Evolutionary conservation across 1,140 invertebrate species (phyloP).

Genomic region (Agraylea sexmaculata): DNA sequence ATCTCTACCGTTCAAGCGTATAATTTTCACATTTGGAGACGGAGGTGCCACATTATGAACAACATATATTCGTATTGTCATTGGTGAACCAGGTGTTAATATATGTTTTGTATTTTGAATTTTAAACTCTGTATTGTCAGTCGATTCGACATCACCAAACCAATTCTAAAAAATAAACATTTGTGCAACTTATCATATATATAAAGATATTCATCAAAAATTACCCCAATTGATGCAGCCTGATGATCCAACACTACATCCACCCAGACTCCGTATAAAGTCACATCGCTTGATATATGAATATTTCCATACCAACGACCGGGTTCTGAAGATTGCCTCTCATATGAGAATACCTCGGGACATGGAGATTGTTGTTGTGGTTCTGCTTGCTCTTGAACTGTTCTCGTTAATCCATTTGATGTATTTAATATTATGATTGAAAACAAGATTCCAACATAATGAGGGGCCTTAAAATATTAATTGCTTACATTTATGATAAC

Average conservation of each 20-base stretch:
- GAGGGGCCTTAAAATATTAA: no score
- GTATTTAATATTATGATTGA: no score
- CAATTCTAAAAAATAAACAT: constrained; percentile 13
- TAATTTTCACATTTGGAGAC: constrained; percentile 7
- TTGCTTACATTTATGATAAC: no score
- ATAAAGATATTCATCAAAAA: not conserved
- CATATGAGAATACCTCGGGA: constrained; percentile 35
- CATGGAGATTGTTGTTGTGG: constrained; percentile 27
- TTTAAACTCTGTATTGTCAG: constrained; percentile 15
- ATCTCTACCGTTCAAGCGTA: constrained; percentile 17
- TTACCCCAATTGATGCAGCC: constrained; percentile 35
- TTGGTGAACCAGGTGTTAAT: constrained; percentile 1
- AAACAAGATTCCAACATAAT: no score
- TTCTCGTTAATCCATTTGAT: no score
- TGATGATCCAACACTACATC: constrained; percentile 34
- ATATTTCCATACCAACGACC: constrained; percentile 34
- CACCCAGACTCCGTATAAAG: constrained; percentile 33
- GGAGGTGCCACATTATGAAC: constrained; percentile 6
- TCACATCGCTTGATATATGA: constrained; percentile 32
- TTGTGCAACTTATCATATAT: not conserved
- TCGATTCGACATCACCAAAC: constrained; percentile 13
- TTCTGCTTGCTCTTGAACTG: no score
- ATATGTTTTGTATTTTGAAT: constrained; percentile 16
- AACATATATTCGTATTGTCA: constrained; percentile 11
- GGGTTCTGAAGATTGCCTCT: constrained; percentile 27